Base-by-base conservation (phyloP, 2,113 vertebrate genomes). In the Heliornis fulica region DNA sequence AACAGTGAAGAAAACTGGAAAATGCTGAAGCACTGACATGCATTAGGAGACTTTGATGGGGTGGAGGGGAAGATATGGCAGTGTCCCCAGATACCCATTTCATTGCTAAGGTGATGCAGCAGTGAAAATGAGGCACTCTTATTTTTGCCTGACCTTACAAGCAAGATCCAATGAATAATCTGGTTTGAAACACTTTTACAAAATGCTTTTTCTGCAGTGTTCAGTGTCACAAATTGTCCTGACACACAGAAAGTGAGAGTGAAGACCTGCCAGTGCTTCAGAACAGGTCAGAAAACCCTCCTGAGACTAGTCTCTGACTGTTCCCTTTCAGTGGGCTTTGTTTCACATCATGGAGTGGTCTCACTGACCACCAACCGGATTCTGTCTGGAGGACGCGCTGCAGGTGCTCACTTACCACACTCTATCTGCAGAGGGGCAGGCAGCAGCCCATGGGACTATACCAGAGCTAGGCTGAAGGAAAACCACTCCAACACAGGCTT, bases 331-430 rank as follows among this genome's bases (percentile, higher is more conserved):
- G 23, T 13, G 6, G 31, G 59, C 59, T 46, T 32, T 32, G n/a
- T 10, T 12, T 76, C 7, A 0, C 31, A 10, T 11, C 0, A 1
- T 4, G 20, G 31, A 34, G 22, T 3, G 26, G 26, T 31, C 32
- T 72, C 63, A 4, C 19, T 6, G 17, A 2, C 23, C 43, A 7
- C 0, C 7, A 38, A 2, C 5, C 11, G 51, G 61, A 1, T 32
- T 71, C 23, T 51, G 9, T 3, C 66, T 6, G 18, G 15, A 45
- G 32, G 16, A 25, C 7, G 7, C 8, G 0, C 12, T 48, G 17
- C 45, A 22, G 76, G 22, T 64, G 4, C 82, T 60, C 48, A 4
- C 28, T 10, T 8, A 6, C 12, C 28, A 18, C 16, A 0, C 20
- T 36, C 36, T 60, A 13, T 23, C n/a, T 57, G 41, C 56, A 38